Evolutionary conservation across 2,888 invertebrate genomes (phyloP), one percentile per base, ranked within the genome.

Genomic region (Brachylomia viminalis): DNA sequence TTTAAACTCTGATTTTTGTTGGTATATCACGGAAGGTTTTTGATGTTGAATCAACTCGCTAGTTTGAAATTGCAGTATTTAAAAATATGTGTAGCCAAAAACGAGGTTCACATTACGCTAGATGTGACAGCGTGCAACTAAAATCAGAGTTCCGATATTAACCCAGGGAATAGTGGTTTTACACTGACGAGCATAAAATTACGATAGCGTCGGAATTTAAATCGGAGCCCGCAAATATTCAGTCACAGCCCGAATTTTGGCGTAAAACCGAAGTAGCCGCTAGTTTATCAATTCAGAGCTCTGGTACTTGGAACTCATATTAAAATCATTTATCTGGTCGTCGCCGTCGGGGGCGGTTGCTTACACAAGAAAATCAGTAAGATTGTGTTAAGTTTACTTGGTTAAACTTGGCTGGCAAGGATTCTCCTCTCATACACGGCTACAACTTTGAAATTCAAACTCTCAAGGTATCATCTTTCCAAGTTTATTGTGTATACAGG

Each of bases 131-230:
- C 38, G n/a, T 56, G 27, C 42, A 45, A 71, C 72, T 61, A 71
- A 83, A 73, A 69, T 82, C 73, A 72, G 82, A 73, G 61, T 74
- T 77, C 58, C 38, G 13, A 74, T 66, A 74, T 85, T 78, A 77
- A 78, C 78, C 65, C 58, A 30, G 65, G 69, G 52, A 61, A 77
- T 77, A 78, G 86, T 78, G 83, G 83, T 85, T 85, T 83, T 82
- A 75, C 62, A 54, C 78, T 74, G 78, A 78, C 83, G 83, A 82
- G 54, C 78, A 72, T 74, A 82, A 83, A 82, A 83, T 85, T 83
- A 66, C 62, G 74, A 62, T 77, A 59, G 58, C 54, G n/a, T 59
- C 49, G 69, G 72, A 82, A 77, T 83, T 83, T 82, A 85, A 83
- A 78, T 74, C 54, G 68, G 65, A 62, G 58, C 58, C 78, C 72